These are phyloP conservation scores for Drepana arcuata DNA, from an alignment of 1,140 invertebrate genomes.

Conservation along the genomic window DNA sequence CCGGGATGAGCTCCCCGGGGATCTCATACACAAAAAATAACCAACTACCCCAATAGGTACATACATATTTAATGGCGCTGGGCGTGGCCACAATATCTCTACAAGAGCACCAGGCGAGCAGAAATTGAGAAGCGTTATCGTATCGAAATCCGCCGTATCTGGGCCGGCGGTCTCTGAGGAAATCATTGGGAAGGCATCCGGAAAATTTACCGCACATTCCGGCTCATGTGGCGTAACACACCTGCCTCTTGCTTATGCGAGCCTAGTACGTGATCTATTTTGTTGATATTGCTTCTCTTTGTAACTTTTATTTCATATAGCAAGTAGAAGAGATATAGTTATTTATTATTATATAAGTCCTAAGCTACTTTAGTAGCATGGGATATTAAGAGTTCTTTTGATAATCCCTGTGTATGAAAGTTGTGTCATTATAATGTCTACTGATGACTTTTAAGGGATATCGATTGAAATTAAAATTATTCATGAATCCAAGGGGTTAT, in stretches of 20 bases:
- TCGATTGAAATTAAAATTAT: slow-evolving; percentile 52
- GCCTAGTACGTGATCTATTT: slow-evolving; percentile 55
- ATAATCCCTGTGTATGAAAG: too few relatives aligned
- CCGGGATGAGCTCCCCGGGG: slow-evolving; percentile 38
- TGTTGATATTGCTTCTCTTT: slow-evolving; percentile 26
- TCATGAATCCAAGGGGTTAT: slow-evolving; percentile 42
- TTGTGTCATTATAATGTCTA: too few relatives aligned
- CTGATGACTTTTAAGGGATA: too few relatives aligned
- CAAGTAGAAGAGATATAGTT: too few relatives aligned
- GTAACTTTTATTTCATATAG: too few relatives aligned
- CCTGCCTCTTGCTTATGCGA: slow-evolving; percentile 53
- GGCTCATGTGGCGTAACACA: slow-evolving; percentile 49
- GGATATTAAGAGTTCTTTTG: too few relatives aligned
- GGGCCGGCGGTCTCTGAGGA: slow-evolving; percentile 75
- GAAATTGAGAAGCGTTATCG: slow-evolving; percentile 61
- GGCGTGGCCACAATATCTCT: slow-evolving; percentile 42
- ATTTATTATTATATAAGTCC: too few relatives aligned
- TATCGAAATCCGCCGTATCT: slow-evolving; percentile 62
- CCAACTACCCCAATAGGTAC: slow-evolving; percentile 20
- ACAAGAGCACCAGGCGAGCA: slow-evolving; percentile 33
- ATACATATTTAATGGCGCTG: slow-evolving; percentile 37
- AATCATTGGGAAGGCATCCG: slow-evolving; percentile 80
- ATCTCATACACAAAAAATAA: slow-evolving; percentile 36
- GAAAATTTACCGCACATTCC: slow-evolving; percentile 73
- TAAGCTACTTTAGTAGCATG: too few relatives aligned